These are phyloP conservation scores for Dromococcyx pavoninus DNA, from an alignment of 2,797 vertebrate genomes.

Conservation along the genomic window DNA sequence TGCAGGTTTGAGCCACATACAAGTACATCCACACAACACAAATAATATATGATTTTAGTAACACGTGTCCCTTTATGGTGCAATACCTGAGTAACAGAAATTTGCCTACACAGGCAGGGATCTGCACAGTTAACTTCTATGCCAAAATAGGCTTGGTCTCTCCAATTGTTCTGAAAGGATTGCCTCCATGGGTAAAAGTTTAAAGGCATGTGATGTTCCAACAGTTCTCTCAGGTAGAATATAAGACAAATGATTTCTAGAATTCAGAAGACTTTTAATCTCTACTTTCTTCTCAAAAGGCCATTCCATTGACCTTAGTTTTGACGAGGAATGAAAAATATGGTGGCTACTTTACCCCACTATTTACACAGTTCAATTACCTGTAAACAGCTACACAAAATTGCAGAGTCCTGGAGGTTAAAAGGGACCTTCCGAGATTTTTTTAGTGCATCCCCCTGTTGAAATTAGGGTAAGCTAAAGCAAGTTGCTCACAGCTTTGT, in stretches of 20 bases:
- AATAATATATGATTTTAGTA: background rate
- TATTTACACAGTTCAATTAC: background rate
- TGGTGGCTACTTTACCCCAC: background rate
- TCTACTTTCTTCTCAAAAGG: background rate
- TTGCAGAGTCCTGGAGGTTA: background rate
- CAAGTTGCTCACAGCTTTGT: background rate
- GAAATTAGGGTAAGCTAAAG: background rate
- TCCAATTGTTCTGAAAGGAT: background rate
- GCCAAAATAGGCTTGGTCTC: slow-evolving; percentile 17
- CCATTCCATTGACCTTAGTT: too few species aligned
- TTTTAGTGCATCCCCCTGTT: background rate
- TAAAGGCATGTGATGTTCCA: background rate
- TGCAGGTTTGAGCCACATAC: background rate
- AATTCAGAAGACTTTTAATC: background rate
- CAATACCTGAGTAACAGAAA: slow-evolving; percentile 41
- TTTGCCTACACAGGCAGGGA: slow-evolving; percentile 6
- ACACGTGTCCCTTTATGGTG: background rate
- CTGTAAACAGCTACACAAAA: background rate
- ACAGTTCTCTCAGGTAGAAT: background rate
- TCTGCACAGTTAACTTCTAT: background rate
- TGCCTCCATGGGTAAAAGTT: slow-evolving; percentile 5
- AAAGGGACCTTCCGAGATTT: background rate
- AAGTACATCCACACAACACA: background rate
- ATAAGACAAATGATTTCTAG: background rate
- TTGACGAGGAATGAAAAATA: background rate